These are phyloP conservation scores for Dasysyrphus tricinctus DNA, from an alignment of 2,888 invertebrate species.

Conservation along the genomic window DNA sequence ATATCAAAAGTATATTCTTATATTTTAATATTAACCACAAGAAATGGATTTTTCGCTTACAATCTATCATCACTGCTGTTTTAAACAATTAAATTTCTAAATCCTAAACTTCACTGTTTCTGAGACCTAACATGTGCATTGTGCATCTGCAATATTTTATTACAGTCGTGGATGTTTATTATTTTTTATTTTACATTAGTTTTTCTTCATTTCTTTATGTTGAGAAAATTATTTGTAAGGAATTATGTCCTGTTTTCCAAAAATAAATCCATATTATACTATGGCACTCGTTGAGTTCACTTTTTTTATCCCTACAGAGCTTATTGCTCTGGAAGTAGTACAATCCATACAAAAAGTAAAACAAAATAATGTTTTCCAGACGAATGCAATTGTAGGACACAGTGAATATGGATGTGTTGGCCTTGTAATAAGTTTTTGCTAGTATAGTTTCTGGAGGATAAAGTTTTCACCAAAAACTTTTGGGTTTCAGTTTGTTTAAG, in stretches of 20 bases:
- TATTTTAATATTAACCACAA: too few relatives aligned
- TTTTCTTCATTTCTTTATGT: conserved; percentile 4
- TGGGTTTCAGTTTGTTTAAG: conserved; percentile 26
- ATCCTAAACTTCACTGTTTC: neutral
- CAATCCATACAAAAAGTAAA: neutral
- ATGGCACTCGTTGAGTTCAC: neutral
- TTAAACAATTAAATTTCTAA: neutral
- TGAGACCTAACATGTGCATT: neutral
- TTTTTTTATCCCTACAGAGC: neutral
- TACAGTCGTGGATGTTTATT: neutral
- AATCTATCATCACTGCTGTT: too few relatives aligned
- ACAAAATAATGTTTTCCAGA: conserved; percentile 18
- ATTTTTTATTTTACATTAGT: neutral
- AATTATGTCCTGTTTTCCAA: conserved; percentile 12
- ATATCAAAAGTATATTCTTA: too few relatives aligned
- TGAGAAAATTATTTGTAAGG: conserved; percentile 1
- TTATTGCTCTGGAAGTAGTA: neutral
- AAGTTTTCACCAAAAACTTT: conserved; percentile 42
- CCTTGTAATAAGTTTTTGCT: conserved; percentile 37
- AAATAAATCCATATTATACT: conserved; percentile 9
- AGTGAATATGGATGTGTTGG: conserved; percentile 36
- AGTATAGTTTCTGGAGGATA: conserved; percentile 2
- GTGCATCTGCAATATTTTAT: neutral
- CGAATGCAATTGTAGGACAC: conserved; percentile 38
- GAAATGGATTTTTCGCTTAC: too few relatives aligned